Percentiles rank a stretch among this genome's conserved stretches.
These are phyloP conservation scores for Yasuhikotakia modesta DNA, from an alignment of 2,797 vertebrate species.

Conservation along the genomic window DNA sequence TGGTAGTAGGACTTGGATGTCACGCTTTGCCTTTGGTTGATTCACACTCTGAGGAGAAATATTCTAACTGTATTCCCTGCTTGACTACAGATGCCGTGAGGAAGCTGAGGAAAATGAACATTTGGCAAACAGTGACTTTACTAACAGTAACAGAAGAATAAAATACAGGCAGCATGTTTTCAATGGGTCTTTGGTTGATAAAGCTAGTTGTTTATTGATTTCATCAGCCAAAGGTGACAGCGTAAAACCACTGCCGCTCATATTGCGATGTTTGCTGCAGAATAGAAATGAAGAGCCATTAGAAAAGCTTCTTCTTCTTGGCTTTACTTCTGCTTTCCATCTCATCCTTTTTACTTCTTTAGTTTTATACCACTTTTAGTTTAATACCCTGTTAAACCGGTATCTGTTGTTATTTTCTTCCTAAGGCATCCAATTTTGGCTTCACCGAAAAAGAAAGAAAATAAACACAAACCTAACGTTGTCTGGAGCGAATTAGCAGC, in stretches of 20 bases:
- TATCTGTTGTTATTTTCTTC: constrained; percentile 39
- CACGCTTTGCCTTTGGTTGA: constrained; percentile 34
- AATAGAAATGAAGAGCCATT: constrained; percentile 29
- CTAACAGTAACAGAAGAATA: constrained; percentile 10
- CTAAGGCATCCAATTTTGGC: constrained; percentile 10
- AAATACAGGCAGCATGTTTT: constrained; percentile 8
- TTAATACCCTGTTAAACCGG: constrained; percentile 25
- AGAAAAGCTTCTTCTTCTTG: constrained; percentile 37
- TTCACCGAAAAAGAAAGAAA: constrained; percentile 20
- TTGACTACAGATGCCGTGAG: too few species aligned
- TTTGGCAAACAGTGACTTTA: constrained; percentile 25
- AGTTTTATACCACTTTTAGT: neutral
- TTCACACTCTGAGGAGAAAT: constrained; percentile 16
- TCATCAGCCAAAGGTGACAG: constrained; percentile 8
- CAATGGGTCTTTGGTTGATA: constrained; percentile 12
- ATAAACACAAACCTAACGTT: constrained; percentile 18
- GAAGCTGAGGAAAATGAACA: constrained; percentile 20
- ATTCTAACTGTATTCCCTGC: constrained; percentile 32
- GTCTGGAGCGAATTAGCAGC: constrained; percentile 21
- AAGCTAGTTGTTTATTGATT: constrained; percentile 18
- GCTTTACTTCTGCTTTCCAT: neutral
- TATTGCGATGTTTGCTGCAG: constrained; percentile 21
- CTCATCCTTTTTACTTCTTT: constrained; percentile 15
- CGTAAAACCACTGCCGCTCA: too few species aligned
- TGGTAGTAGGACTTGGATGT: constrained; percentile 10